These are phyloP conservation scores for Bombus confusus DNA, from an alignment of 1,140 invertebrate genomes.

Conservation along the genomic window DNA sequence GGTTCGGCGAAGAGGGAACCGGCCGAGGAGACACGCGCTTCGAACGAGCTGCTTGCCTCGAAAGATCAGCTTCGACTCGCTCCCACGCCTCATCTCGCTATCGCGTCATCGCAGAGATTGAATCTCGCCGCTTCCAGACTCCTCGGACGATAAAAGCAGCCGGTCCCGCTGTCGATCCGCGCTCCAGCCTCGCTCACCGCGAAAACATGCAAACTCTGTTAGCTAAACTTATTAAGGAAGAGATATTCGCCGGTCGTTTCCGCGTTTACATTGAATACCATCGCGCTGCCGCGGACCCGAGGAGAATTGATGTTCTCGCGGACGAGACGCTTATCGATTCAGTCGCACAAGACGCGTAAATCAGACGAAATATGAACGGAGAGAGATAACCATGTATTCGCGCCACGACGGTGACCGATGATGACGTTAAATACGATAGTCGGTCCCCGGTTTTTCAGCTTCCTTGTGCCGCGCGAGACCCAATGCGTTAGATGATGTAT, in stretches of 20 bases:
- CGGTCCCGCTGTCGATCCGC: constrained; percentile 45
- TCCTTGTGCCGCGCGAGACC: background rate
- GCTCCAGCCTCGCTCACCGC: constrained; percentile 6
- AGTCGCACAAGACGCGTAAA: constrained; percentile 18
- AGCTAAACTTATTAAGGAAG: constrained; percentile 50
- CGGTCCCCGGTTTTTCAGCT: background rate
- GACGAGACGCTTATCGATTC: constrained; percentile 28
- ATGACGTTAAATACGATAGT: constrained; percentile 23
- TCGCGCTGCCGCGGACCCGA: background rate
- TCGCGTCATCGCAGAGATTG: constrained; percentile 73
- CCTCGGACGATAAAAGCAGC: constrained; percentile 59
- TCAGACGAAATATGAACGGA: constrained; percentile 34
- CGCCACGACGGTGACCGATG: constrained; percentile 8
- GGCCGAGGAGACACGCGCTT: constrained; percentile 59
- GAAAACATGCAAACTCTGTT: constrained; percentile 55
- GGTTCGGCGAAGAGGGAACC: constrained; percentile 38
- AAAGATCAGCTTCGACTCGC: constrained; percentile 66
- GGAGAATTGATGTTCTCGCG: constrained; percentile 27
- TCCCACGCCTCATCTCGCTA: constrained; percentile 76
- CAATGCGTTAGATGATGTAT: background rate
- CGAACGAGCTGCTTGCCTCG: constrained; percentile 60
- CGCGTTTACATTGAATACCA: constrained; percentile 46
- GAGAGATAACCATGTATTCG: constrained; percentile 19
- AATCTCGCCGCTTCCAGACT: constrained; percentile 64
- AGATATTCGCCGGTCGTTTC: constrained; percentile 54